phyloP scores from a whole-genome alignment of 2,888 invertebrate genomes.

The Epinotia brunnichana region DNA sequence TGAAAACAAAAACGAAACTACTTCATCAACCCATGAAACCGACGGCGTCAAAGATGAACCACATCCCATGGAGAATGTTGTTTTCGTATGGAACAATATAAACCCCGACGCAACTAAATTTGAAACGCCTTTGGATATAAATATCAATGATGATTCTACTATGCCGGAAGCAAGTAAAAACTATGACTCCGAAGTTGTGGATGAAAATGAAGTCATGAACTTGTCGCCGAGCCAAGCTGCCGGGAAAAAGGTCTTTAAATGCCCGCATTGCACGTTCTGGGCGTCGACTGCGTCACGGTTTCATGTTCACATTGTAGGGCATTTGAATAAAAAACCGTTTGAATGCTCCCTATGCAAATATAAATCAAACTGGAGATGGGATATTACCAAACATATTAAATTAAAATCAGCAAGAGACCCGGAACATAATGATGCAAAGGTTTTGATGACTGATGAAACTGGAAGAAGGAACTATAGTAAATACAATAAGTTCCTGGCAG shows the following conservation, averaged over 20 bases:
- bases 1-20: conserved; percentile 67
- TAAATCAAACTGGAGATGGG: conserved; percentile 98
- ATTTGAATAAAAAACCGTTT: conserved; percentile 96
- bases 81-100: conserved; percentile 92
- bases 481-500: conserved; percentile 93
- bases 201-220: conserved; percentile 84
- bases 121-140: conserved; percentile 73
- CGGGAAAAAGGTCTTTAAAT: conserved; percentile 93
- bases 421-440: conserved; percentile 90
- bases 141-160: conserved; percentile 78
- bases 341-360: conserved; percentile 97
- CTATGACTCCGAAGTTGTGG: conserved; percentile 70
- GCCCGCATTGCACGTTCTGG: conserved; percentile 96
- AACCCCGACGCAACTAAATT: conserved; percentile 72
- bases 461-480: conserved; percentile 96
- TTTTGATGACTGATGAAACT: conserved; percentile 95
- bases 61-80: conserved; percentile 91
- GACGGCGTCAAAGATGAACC: conserved; percentile 70
- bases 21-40: conserved; percentile 63
- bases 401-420: conserved; percentile 93
- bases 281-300: conserved; percentile 96
- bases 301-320: conserved; percentile 96
- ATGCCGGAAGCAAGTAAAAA: conserved; percentile 66
- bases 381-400: conserved; percentile 97
- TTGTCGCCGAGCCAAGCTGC: conserved; percentile 85